Evolutionary conservation across 2,113 vertebrate species (phyloP).

Genomic region (Gallinago paraguaiae): DNA sequence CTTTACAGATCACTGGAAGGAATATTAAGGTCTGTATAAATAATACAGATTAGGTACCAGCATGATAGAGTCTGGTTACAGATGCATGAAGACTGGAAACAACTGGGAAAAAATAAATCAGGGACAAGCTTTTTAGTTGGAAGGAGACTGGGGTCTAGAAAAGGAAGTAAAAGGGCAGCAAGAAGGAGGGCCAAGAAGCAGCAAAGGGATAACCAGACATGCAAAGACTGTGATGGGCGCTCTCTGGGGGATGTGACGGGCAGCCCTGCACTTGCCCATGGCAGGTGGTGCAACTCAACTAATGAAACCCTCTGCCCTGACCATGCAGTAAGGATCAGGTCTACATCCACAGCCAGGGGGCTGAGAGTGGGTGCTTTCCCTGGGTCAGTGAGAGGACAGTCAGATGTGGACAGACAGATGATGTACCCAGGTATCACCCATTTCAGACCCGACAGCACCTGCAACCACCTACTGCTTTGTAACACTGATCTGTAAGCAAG

Average conservation of each 20-base stretch:
- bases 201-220: neutral
- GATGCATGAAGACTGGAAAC: neutral
- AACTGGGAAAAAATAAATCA: neutral
- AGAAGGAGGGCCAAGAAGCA: neutral
- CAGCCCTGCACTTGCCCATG: neutral
- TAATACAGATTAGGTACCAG: neutral
- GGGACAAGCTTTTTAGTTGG: neutral
- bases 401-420: neutral
- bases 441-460: neutral
- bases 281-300: neutral
- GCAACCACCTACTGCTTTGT: neutral
- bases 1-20: neutral
- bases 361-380: neutral
- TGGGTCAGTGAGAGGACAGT: neutral
- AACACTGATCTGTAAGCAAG: neutral
- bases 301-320: neutral
- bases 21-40: neutral
- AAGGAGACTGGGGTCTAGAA: neutral
- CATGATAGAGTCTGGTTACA: neutral
- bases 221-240: neutral
- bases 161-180: neutral
- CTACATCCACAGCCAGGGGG: neutral
- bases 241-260: rapidly evolving
- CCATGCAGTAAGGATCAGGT: neutral
- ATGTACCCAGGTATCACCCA: neutral